A percentile compares a stretch with the other conserved stretches of the same genome.
These are phyloP conservation scores for Phrynocephalus versicolor DNA, from an alignment of 2,113 vertebrate species.

Conservation along the genomic window DNA sequence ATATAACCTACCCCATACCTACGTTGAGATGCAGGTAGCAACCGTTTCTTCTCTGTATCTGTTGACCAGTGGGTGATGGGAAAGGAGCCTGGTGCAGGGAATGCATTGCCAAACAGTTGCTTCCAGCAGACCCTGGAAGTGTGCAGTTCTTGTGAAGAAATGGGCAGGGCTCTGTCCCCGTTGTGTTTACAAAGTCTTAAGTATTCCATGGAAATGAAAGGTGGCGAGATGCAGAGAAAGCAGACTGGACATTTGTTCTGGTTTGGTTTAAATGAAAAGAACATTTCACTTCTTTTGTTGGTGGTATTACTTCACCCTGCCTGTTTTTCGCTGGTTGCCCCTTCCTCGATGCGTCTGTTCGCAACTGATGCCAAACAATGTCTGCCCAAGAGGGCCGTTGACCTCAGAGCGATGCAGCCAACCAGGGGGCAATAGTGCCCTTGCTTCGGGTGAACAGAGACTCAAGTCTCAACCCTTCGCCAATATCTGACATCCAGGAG, in stretches of 20 bases:
- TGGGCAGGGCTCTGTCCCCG: too few relatives aligned
- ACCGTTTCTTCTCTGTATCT: too few relatives aligned
- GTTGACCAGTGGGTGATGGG: too few relatives aligned
- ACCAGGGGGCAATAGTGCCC: not conserved
- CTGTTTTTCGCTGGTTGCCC: not conserved
- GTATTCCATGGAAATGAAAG: not conserved
- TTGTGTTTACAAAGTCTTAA: not conserved
- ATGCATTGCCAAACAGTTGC: not conserved
- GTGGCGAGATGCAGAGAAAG: not conserved
- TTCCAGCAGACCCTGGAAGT: not conserved
- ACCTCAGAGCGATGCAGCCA: not conserved
- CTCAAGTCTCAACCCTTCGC: not conserved
- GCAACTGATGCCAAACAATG: not conserved
- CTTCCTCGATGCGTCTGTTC: not conserved
- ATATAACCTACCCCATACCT: constrained; percentile 91
- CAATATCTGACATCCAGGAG: not conserved
- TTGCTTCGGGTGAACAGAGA: not conserved
- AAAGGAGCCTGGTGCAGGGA: too few relatives aligned
- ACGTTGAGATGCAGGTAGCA: constrained; percentile 92
- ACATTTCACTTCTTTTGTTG: not conserved
- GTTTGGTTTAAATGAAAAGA: too few relatives aligned
- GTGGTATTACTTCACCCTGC: not conserved
- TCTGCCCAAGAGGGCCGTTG: not conserved
- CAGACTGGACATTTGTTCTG: not conserved
- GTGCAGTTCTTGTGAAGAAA: not conserved